Evolutionary conservation across 2,797 vertebrate genomes (phyloP).

Genomic region (Helarctos malayanus): DNA sequence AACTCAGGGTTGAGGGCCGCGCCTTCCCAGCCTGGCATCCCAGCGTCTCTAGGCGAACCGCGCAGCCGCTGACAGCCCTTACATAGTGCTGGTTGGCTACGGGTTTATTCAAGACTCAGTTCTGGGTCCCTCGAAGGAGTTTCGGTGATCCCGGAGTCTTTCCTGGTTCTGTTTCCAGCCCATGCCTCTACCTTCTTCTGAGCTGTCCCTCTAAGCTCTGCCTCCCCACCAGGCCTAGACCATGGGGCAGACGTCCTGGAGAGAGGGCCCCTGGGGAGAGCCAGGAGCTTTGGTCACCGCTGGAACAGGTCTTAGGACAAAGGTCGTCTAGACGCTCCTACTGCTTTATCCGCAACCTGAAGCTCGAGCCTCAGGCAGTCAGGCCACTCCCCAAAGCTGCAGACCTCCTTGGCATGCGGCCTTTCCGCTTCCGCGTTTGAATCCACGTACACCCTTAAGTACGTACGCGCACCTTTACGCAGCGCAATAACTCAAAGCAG

Average conservation of each 20-base stretch:
- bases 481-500: not conserved
- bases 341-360: not conserved
- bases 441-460: not conserved
- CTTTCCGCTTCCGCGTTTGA: not conserved
- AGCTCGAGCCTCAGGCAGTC: not conserved
- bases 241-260: rapidly evolving
- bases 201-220: not conserved
- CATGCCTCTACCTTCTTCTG: not conserved
- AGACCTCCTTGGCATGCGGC: not conserved
- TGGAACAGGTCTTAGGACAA: not conserved
- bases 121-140: not conserved
- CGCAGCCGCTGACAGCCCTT: not conserved
- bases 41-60: not conserved
- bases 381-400: not conserved
- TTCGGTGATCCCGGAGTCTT: not conserved
- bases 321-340: not conserved
- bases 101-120: not conserved
- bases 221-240: not conserved
- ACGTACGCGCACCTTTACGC: not conserved
- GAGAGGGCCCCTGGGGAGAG: not conserved
- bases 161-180: not conserved
- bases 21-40: rapidly evolving
- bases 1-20: not conserved
- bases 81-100: not conserved
- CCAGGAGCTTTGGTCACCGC: not conserved